Evolutionary conservation across 2,888 invertebrate genomes (phyloP).

Genomic region (Operophtera brumata): DNA sequence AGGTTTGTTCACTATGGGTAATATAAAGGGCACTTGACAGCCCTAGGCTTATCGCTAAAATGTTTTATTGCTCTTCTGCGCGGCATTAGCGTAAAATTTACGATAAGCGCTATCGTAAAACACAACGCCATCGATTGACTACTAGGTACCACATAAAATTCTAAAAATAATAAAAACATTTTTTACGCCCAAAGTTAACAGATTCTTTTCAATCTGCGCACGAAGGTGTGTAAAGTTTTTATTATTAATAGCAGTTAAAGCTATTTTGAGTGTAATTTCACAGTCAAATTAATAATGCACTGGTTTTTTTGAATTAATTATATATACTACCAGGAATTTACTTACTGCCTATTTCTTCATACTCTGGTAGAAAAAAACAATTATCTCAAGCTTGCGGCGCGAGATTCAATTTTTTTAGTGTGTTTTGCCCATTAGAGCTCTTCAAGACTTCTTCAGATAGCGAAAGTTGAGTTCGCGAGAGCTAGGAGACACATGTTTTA

Average conservation of each 20-base stretch:
- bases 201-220: constrained; percentile 40
- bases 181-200: constrained; percentile 29
- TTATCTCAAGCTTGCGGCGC: too few species aligned
- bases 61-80: constrained; percentile 39
- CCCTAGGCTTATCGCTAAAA: constrained; percentile 33
- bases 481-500: too few species aligned
- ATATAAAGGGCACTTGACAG: not conserved
- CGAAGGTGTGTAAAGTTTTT: constrained; percentile 39
- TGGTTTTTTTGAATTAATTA: too few species aligned
- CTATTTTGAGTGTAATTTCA: constrained; percentile 34
- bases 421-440: too few species aligned
- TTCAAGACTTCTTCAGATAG: too few species aligned
- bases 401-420: too few species aligned
- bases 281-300: constrained; percentile 40
- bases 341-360: too few species aligned
- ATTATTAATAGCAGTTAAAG: constrained; percentile 34
- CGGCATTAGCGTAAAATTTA: constrained; percentile 47
- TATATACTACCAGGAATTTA: too few species aligned
- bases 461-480: too few species aligned
- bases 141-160: constrained; percentile 37
- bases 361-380: too few species aligned
- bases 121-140: constrained; percentile 38
- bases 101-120: constrained; percentile 44
- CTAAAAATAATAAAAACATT: constrained; percentile 38
- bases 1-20: too few species aligned